Percentiles rank a stretch among this genome's conserved stretches.
phyloP scores from a whole-genome alignment of 2,113 vertebrate genomes.

The Mustela lutreola region DNA sequence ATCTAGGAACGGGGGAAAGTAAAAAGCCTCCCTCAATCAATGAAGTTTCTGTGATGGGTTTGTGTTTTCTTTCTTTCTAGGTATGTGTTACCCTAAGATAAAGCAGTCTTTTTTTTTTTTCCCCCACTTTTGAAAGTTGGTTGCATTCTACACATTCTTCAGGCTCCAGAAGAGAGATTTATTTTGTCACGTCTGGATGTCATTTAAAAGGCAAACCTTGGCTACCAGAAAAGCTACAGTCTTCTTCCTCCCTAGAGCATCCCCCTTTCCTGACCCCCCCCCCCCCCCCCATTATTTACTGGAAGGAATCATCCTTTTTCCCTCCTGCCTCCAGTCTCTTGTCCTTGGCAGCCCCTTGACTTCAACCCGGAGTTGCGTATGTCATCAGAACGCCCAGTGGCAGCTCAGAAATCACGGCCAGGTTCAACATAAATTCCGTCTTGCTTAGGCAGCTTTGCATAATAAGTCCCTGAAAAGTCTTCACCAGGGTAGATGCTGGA shows the following conservation, averaged over 20 bases:
- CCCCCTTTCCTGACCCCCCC: background rate
- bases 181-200: slow-evolving; percentile 54
- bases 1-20: background rate
- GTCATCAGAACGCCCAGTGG: slow-evolving; percentile 74
- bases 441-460: slow-evolving; percentile 81
- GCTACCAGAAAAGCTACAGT: background rate
- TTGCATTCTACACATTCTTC: slow-evolving; percentile 57
- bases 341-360: slow-evolving; percentile 77
- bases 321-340: slow-evolving; percentile 7
- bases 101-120: background rate
- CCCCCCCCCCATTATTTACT: slow-evolving; percentile 40
- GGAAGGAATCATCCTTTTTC: slow-evolving; percentile 32
- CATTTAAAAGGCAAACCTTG: slow-evolving; percentile 68
- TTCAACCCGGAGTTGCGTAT: slow-evolving; percentile 59
- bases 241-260: background rate
- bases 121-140: background rate
- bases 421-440: slow-evolving; percentile 76
- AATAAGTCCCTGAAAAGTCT: slow-evolving; percentile 80
- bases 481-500: slow-evolving; percentile 4
- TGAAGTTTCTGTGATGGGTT: background rate
- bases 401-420: slow-evolving; percentile 80
- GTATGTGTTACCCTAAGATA: background rate
- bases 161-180: slow-evolving; percentile 55
- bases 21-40: background rate
- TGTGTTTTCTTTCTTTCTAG: slow-evolving; percentile 46